phyloP scores from a whole-genome alignment of 2,797 vertebrate genomes.

The Parambassis ranga region DNA sequence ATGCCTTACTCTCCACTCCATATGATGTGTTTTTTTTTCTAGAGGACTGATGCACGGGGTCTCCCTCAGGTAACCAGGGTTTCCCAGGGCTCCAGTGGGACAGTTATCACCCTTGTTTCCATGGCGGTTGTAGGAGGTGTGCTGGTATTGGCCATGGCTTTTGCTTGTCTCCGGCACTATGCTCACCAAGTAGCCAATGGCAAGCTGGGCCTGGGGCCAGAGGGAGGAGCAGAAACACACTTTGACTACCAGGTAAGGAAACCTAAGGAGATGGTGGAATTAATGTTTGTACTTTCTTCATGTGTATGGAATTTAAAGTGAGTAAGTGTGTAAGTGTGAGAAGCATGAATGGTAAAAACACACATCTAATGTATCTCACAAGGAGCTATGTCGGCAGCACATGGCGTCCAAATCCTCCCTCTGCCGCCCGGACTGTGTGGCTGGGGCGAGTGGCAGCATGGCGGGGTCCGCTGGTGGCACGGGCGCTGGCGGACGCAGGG shows the following conservation, averaged over 20 bases:
- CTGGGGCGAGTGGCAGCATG: slow-evolving; percentile 39
- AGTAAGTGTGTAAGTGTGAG: not conserved
- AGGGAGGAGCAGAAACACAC: slow-evolving; percentile 91
- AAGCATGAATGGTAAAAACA: no score
- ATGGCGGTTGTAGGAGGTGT: slow-evolving; percentile 90
- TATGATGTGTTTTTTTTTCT: slow-evolving; percentile 15
- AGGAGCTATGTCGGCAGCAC: slow-evolving; percentile 98
- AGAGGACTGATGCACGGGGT: slow-evolving; percentile 86
- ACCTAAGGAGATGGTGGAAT: not conserved
- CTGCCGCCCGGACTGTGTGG: slow-evolving; percentile 80
- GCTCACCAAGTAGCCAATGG: slow-evolving; percentile 87
- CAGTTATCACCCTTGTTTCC: slow-evolving; percentile 88
- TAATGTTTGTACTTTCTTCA: not conserved
- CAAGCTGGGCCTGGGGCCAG: slow-evolving; percentile 90
- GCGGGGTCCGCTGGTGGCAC: slow-evolving; percentile 32
- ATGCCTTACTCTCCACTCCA: not conserved
- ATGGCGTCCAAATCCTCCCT: slow-evolving; percentile 95
- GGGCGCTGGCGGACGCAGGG: slow-evolving; percentile 74
- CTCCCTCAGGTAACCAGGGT: slow-evolving; percentile 80
- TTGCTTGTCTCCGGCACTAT: slow-evolving; percentile 89
- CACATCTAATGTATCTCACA: no score
- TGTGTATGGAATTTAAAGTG: no score
- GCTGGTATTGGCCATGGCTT: slow-evolving; percentile 81
- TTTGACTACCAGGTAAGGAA: slow-evolving; percentile 94
- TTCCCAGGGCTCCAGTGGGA: slow-evolving; percentile 83